A percentile compares a stretch with the other conserved stretches of the same genome.
Evolutionary conservation across 2,888 invertebrate species (phyloP).

Genomic region (Drosophila macrospina): DNA sequence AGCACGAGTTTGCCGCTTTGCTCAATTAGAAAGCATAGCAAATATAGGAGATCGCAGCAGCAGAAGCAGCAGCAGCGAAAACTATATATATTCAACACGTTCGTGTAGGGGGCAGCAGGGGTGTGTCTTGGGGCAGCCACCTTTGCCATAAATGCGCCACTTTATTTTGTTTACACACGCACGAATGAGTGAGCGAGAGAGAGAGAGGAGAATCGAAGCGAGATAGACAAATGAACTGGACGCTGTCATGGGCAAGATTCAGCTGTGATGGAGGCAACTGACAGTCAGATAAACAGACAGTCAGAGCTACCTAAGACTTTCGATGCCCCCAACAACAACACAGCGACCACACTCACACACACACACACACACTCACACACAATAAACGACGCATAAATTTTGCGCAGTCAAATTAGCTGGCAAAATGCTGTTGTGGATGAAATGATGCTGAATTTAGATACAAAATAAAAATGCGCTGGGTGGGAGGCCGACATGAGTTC

Average conservation of each 20-base stretch:
- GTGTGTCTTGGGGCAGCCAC: conserved; percentile 58
- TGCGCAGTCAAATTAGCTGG: conserved; percentile 73
- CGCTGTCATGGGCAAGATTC: background rate
- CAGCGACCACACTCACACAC: conserved; percentile 3
- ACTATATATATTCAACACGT: conserved; percentile 14
- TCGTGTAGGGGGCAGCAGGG: conserved; percentile 4
- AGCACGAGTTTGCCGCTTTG: conserved; percentile 67
- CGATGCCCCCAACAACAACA: conserved; percentile 29
- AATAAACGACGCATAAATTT: conserved; percentile 69
- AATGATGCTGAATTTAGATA: conserved; percentile 34
- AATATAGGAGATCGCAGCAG: conserved; percentile 53
- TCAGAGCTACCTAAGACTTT: conserved; percentile 37
- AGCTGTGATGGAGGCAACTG: conserved; percentile 2
- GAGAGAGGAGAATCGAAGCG: background rate
- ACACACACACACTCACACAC: conserved; percentile 13
- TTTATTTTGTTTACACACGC: conserved; percentile 74
- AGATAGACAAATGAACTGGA: background rate
- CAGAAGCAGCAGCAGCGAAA: conserved; percentile 12
- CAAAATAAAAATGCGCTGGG: conserved; percentile 6
- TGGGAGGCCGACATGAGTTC: background rate
- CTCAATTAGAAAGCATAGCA: conserved; percentile 75
- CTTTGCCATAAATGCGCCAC: conserved; percentile 76
- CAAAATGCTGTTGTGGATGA: conserved; percentile 38
- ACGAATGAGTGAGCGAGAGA: conserved; percentile 7
- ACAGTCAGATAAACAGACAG: conserved; percentile 23